A percentile compares a stretch with the other conserved stretches of the same genome.
These are phyloP conservation scores for Tiphia femorata DNA, from an alignment of 2,888 invertebrate species.

Conservation along the genomic window DNA sequence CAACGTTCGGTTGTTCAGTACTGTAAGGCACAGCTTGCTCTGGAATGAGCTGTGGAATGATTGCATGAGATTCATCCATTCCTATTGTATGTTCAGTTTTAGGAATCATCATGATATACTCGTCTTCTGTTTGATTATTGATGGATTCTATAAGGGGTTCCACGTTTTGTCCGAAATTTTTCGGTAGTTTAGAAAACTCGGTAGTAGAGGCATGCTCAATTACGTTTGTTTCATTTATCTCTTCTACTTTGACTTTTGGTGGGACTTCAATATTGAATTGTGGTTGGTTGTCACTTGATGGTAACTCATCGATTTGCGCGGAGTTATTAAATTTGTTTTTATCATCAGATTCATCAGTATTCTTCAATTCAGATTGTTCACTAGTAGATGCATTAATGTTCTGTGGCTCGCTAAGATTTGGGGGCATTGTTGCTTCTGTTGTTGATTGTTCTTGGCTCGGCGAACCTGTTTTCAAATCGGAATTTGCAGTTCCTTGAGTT, in stretches of 20 bases:
- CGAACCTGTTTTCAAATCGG: neutral
- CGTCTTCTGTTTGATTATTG: conserved; percentile 33
- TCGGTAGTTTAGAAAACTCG: conserved; percentile 48
- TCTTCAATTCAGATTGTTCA: too few species aligned
- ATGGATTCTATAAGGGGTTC: conserved; percentile 47
- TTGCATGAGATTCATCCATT: conserved; percentile 42
- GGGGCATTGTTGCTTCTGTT: neutral
- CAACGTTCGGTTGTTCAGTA: neutral
- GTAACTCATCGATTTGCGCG: too few species aligned
- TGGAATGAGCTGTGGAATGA: conserved; percentile 52
- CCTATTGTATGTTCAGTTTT: conserved; percentile 22
- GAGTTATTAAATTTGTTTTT: too few species aligned
- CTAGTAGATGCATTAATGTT: too few species aligned
- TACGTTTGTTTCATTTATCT: conserved; percentile 47
- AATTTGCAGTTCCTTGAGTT: too few species aligned
- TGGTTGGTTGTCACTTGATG: too few species aligned
- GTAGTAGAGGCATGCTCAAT: conserved; percentile 47
- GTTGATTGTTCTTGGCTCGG: neutral
- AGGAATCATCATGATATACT: conserved; percentile 46
- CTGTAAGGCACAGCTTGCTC: too few species aligned
- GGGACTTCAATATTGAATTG: neutral
- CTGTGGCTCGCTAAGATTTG: neutral
- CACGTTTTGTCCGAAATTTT: conserved; percentile 53
- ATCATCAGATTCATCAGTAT: too few species aligned
- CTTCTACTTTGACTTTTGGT: conserved; percentile 1